These are phyloP conservation scores for Timandra comae DNA, from an alignment of 2,888 invertebrate species.

Conservation along the genomic window DNA sequence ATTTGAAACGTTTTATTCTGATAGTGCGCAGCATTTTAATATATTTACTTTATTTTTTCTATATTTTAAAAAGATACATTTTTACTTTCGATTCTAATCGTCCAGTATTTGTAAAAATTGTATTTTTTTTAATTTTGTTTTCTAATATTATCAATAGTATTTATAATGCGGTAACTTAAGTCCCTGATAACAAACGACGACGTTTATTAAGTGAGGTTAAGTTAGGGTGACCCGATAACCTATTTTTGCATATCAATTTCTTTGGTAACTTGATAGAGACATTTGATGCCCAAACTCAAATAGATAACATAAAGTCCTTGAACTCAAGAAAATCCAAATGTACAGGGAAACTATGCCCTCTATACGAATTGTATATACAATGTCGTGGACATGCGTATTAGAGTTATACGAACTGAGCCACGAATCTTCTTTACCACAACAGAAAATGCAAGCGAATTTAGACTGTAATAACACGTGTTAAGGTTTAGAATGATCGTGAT, in stretches of 20 bases:
- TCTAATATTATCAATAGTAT: no score
- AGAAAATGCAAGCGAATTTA: conserved; percentile 28
- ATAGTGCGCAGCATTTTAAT: no score
- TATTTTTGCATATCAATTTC: conserved; percentile 24
- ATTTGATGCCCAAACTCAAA: conserved; percentile 49
- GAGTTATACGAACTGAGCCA: conserved; percentile 66
- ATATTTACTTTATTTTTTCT: no score
- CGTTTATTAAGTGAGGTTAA: no score
- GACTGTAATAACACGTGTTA: conserved; percentile 30
- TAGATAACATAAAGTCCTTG: conserved; percentile 68
- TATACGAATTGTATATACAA: conserved; percentile 66
- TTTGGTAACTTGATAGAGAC: conserved; percentile 36
- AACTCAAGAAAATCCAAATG: conserved; percentile 71
- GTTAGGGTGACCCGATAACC: no score
- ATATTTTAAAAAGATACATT: no score
- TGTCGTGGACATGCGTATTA: conserved; percentile 75
- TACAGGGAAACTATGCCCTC: conserved; percentile 69
- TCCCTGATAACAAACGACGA: no score
- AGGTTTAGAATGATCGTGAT: conserved; percentile 31
- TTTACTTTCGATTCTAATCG: no score
- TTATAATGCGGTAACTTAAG: no score
- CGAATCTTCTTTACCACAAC: conserved; percentile 64
- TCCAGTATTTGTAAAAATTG: no score
- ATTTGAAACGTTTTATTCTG: no score
- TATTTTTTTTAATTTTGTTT: no score